A percentile compares a stretch with the other conserved stretches of the same genome.
These are phyloP conservation scores for Tiliacea aurago DNA, from an alignment of 2,888 invertebrate genomes.

Conservation along the genomic window DNA sequence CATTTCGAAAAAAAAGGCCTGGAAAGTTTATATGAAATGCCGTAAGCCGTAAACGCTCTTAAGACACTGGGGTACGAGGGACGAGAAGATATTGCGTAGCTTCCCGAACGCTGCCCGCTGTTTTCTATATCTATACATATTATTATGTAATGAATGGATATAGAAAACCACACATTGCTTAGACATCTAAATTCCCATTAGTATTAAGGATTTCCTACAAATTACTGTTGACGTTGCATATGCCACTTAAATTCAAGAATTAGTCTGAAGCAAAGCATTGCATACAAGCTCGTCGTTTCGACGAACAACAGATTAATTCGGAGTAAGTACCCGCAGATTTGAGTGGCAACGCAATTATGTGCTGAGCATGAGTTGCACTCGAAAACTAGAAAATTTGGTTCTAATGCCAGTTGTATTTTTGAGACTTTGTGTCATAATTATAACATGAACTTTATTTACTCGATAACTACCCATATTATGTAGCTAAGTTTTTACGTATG, in stretches of 20 bases:
- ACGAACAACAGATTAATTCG: slow-evolving; percentile 43
- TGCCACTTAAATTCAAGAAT: slow-evolving; percentile 29
- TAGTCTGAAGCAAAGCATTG: slow-evolving; percentile 33
- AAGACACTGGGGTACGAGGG: too few relatives aligned
- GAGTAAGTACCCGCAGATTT: slow-evolving; percentile 39
- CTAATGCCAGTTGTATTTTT: background rate
- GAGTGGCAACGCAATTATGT: slow-evolving; percentile 28
- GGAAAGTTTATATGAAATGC: too few relatives aligned
- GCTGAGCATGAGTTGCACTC: slow-evolving; percentile 12
- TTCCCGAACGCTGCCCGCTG: too few relatives aligned
- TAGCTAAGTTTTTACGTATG: background rate
- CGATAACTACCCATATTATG: background rate
- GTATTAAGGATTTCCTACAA: background rate
- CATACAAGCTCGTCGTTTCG: slow-evolving; percentile 28
- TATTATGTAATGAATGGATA: too few relatives aligned
- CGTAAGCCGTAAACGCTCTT: too few relatives aligned
- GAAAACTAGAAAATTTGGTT: slow-evolving; percentile 8
- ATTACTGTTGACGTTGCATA: background rate
- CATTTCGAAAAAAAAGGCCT: too few relatives aligned
- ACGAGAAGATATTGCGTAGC: too few relatives aligned
- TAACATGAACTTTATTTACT: background rate
- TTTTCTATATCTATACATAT: too few relatives aligned
- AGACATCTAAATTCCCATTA: slow-evolving; percentile 1
- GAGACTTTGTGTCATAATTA: background rate
- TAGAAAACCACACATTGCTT: background rate